Evolutionary conservation across 2,113 vertebrate genomes (phyloP), one percentile per base, ranked within the genome.

Genomic region (Labrus mixtus): DNA sequence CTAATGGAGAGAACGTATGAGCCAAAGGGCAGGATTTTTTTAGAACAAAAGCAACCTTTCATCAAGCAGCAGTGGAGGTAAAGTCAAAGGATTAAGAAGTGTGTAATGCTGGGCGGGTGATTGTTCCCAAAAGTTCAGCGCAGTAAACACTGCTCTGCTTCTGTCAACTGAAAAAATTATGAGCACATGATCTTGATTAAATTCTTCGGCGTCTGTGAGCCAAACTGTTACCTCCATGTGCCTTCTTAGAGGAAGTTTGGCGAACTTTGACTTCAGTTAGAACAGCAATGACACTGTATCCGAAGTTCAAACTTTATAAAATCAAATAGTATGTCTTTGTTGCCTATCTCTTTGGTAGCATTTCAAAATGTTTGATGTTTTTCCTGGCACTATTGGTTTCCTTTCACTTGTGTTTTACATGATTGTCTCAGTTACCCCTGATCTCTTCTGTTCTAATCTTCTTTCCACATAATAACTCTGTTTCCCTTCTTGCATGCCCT

Each of bases 21-120:
- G 29, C 64, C 68, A 80, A 69, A 43, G 11, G 1, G 10, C 20
- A 62, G 55, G 56, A 70, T 60, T 81, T 80, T 81, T 80, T 68
- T 16, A 25, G 16, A 90, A 87, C 84, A 89, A 76, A 86, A 68
- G 60, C 66, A 53, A 23, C 33, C 73, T 79, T 89, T 91, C 78
- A 87, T 82, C 46, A 20, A 15, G 23, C 65, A 64, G 45, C 68
- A 54, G 20, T 29, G 25, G 65, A 70, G 29, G 59, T 76, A 62
- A 74, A 73, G 69, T 89, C 86, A 89, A 19, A 57, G 36, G 84
- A 82, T 87, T 60, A 69, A 54, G 63, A 56, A 19, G 19, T 37
- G 37, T 63, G 50, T 61, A 86, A 82, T 77, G 61, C 68, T 11
- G 29, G 62, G 37, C 77, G 74, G 62, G 37, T 79, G 74, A 67